phyloP scores from a whole-genome alignment of 2,113 vertebrate species.

The Leptosomus discolor region DNA sequence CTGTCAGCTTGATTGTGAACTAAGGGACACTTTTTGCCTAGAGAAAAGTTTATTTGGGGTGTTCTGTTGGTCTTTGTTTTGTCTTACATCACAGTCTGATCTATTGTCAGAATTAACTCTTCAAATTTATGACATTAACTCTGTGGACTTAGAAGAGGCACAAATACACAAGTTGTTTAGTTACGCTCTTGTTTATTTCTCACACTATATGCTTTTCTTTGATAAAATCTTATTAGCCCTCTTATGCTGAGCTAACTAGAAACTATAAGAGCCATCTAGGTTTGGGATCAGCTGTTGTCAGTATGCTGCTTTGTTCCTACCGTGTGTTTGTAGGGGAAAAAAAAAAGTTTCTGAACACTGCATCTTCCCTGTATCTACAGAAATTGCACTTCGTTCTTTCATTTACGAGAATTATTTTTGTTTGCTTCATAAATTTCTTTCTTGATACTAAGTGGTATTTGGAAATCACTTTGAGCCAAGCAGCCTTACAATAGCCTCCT shows the following conservation, averaged over 20 bases:
- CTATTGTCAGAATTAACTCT: neutral
- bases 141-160: neutral
- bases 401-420: neutral
- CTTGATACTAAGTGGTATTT: neutral
- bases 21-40: neutral
- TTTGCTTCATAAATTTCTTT: neutral
- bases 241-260: neutral
- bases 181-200: neutral
- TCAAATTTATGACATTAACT: neutral
- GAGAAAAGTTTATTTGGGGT: neutral
- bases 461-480: fast-evolving
- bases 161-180: neutral
- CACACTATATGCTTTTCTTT: neutral
- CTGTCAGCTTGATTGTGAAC: neutral
- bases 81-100: neutral
- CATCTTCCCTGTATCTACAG: neutral
- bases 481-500: neutral
- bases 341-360: neutral
- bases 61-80: neutral
- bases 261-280: neutral
- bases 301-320: neutral
- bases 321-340: neutral
- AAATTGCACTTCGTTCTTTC: neutral
- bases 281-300: neutral
- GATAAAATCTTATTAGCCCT: neutral